Evolutionary conservation across 2,888 invertebrate species (phyloP).

Genomic region (Melikaiella ostensackeni): DNA sequence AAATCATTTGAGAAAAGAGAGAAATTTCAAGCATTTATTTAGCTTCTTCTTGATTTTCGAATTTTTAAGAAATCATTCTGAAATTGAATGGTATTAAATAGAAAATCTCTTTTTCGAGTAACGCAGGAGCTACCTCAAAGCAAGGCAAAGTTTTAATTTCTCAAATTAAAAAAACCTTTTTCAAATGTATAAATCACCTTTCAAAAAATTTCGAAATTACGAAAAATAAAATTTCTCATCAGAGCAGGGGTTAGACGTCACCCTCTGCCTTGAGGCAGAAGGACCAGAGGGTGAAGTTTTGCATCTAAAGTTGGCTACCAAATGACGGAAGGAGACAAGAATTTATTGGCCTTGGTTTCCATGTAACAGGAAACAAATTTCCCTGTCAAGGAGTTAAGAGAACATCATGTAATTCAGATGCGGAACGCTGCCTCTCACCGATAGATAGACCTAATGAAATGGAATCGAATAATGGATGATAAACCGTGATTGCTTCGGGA

Average conservation of each 20-base stretch:
- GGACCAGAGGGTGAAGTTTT: constrained; percentile 3
- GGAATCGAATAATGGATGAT: constrained; percentile 58
- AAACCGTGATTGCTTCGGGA: constrained; percentile 61
- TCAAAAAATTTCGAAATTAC: background rate
- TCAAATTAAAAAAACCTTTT: background rate
- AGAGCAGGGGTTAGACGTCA: background rate
- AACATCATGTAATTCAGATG: constrained; percentile 41
- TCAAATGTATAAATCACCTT: background rate
- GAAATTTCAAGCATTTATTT: too few relatives aligned
- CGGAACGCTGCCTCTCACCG: constrained; percentile 37
- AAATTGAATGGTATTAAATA: too few relatives aligned
- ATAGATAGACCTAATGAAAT: constrained; percentile 55
- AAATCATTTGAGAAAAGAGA: too few relatives aligned
- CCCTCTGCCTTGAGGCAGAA: background rate
- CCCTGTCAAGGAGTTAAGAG: constrained; percentile 26
- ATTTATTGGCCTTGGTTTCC: constrained; percentile 25
- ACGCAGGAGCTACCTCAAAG: too few relatives aligned
- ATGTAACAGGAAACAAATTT: constrained; percentile 21
- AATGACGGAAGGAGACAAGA: constrained; percentile 4
- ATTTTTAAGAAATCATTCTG: too few relatives aligned
- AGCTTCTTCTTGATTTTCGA: too few relatives aligned
- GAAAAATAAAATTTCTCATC: background rate
- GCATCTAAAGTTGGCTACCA: constrained; percentile 15
- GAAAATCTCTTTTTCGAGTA: too few relatives aligned
- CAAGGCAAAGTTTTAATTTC: background rate